These are phyloP conservation scores for Drosophila flavopinicola DNA, from an alignment of 2,888 invertebrate genomes.

Conservation along the genomic window DNA sequence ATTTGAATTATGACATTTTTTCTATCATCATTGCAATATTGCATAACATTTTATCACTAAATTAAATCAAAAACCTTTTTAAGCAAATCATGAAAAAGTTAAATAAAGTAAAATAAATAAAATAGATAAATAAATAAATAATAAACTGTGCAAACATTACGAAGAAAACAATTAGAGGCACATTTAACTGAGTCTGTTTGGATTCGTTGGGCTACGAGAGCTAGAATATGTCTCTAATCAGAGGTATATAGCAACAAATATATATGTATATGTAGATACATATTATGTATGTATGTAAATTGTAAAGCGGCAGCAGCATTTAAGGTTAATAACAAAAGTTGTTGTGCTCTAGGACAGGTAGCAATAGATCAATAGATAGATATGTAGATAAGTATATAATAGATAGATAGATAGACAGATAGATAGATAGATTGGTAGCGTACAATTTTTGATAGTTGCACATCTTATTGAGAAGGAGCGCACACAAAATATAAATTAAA, in stretches of 20 bases:
- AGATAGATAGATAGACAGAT: conserved; percentile 28
- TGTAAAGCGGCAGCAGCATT: conserved; percentile 66
- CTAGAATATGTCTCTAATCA: conserved; percentile 33
- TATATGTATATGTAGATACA: conserved; percentile 14
- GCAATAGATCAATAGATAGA: conserved; percentile 50
- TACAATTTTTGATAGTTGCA: conserved; percentile 32
- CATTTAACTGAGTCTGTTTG: conserved; percentile 45
- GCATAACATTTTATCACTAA: conserved; percentile 55
- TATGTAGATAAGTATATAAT: conserved; percentile 22
- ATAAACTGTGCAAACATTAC: conserved; percentile 51
- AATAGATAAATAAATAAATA: conserved; percentile 37
- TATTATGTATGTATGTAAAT: conserved; percentile 29
- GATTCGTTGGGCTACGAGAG: conserved; percentile 44
- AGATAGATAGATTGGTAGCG: conserved; percentile 20
- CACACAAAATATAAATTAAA: conserved; percentile 51
- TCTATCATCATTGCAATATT: conserved; percentile 62
- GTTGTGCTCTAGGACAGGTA: conserved; percentile 62
- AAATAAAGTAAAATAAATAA: conserved; percentile 28
- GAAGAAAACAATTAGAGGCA: conserved; percentile 48
- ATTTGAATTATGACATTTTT: conserved; percentile 49
- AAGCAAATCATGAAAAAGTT: conserved; percentile 53
- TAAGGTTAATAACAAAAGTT: conserved; percentile 69
- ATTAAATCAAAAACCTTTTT: conserved; percentile 43
- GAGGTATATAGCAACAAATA: conserved; percentile 24
- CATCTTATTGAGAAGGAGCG: conserved; percentile 36